A percentile compares a stretch with the other conserved stretches of the same genome.
These are phyloP conservation scores for Pedetes capensis DNA, from an alignment of 2,113 vertebrate genomes.

Conservation along the genomic window DNA sequence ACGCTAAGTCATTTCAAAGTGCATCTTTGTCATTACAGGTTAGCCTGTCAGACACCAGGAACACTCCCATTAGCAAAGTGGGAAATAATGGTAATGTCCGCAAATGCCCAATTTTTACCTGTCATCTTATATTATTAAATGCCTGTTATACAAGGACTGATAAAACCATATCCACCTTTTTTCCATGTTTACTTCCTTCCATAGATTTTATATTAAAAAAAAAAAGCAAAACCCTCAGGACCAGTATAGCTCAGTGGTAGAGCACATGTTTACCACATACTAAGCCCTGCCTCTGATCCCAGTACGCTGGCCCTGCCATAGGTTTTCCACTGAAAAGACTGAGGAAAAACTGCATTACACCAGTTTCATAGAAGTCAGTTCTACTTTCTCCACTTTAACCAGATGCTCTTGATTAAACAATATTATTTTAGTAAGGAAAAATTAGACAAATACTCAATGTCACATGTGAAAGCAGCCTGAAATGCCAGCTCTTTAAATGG, in stretches of 20 bases:
- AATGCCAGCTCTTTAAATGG: neutral
- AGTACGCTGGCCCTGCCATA: no score
- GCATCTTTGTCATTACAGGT: neutral
- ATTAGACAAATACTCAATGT: neutral
- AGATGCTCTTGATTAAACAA: neutral
- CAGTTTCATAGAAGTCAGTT: neutral
- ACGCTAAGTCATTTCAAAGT: neutral
- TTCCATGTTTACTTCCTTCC: neutral
- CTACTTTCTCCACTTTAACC: neutral
- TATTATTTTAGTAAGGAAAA: neutral
- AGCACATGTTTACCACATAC: neutral
- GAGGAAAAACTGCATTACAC: neutral
- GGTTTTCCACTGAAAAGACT: neutral
- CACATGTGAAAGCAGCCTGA: neutral
- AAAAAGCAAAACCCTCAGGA: no score
- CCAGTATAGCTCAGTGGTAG: neutral
- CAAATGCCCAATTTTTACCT: neutral
- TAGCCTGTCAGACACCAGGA: neutral
- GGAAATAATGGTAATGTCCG: neutral
- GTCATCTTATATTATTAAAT: neutral
- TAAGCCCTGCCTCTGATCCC: no score
- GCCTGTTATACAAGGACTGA: neutral
- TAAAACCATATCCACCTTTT: neutral
- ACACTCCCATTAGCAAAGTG: neutral
- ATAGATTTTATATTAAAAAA: neutral